These are phyloP conservation scores for Vannuccia rotundouncinata DNA, from an alignment of 2,888 invertebrate genomes.

Conservation along the genomic window DNA sequence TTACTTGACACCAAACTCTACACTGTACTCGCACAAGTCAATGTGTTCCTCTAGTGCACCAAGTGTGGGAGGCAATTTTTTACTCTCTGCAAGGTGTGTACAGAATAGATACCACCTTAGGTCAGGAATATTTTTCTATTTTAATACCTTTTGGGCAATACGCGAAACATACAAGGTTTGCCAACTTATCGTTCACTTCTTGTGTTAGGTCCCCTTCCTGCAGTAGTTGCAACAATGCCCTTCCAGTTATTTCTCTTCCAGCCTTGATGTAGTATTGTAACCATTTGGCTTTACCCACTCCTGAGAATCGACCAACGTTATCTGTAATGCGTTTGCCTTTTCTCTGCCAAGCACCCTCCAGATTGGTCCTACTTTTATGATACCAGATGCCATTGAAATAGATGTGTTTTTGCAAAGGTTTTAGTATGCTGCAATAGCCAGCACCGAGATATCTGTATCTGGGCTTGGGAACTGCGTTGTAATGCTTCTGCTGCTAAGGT, in stretches of 20 bases:
- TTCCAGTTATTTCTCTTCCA: background rate
- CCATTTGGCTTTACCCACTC: slow-evolving; percentile 1
- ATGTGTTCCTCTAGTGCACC: slow-evolving; percentile 21
- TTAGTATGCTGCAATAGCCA: too few relatives aligned
- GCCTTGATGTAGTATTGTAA: background rate
- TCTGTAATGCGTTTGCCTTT: too few relatives aligned
- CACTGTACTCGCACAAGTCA: slow-evolving; percentile 15
- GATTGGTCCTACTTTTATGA: too few relatives aligned
- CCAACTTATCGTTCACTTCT: slow-evolving; percentile 5
- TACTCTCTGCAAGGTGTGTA: slow-evolving; percentile 12
- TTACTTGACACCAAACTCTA: slow-evolving; percentile 1
- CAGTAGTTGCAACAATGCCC: background rate
- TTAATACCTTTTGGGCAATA: slow-evolving; percentile 32
- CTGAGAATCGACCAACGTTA: too few relatives aligned
- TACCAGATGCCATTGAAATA: too few relatives aligned
- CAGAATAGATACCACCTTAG: slow-evolving; percentile 38
- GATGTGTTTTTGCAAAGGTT: too few relatives aligned
- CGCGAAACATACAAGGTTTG: slow-evolving; percentile 27
- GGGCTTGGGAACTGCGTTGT: too few relatives aligned
- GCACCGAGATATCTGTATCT: too few relatives aligned
- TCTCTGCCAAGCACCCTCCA: too few relatives aligned
- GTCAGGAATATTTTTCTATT: slow-evolving; percentile 25
- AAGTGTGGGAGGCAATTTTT: slow-evolving; percentile 30
- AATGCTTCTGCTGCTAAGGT: too few relatives aligned
- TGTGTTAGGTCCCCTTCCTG: slow-evolving; percentile 8